Base-by-base conservation (phyloP, 1,140 invertebrate genomes). In the Macrocentrus cingulum region DNA sequence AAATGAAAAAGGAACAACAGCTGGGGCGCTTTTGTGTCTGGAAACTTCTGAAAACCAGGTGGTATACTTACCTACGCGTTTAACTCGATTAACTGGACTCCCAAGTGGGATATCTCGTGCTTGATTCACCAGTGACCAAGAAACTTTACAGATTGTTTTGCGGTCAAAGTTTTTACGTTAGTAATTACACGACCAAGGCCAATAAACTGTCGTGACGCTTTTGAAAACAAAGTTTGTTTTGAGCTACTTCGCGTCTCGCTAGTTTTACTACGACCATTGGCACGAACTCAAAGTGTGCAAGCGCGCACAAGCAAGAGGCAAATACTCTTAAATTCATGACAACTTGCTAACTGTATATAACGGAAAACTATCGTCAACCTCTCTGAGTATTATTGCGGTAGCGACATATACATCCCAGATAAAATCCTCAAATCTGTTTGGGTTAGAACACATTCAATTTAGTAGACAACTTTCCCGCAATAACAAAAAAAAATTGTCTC, bases 221-320 rank as follows among this genome's bases (percentile, higher is more conserved):
- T 46, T 11, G 19, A 46, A 25, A 46, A 25, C 22, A 46, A 25
- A 22, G 6, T 39, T 39, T 39, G 11, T n/a, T 11, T n/a, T 23
- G 22, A 22, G 44, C n/a, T n/a, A 46, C 20, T 23, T 44, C 20
- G 16, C 15, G 9, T 44, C 16, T 9, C 11, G 20, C 19, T 18
- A 6, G 19, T 44, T 44, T 19, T 19, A 44, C 15, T 16, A 29
- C 9, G 9, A 22, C 11, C n/a, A 46, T 46, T 46, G 44, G 22
- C 44, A 23, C 44, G 20, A 23, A 22, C 22, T 46, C 44, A 46
- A 25, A 46, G 44, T 46, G 22, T 44, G 13, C 4, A 46, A 22
- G 44, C 18, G 13, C 20, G 41, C n/a, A n/a, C n/a, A 15, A 8
- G 41, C 19, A 11, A 19, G 16, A 44, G 22, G 42, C 42, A 44